A percentile compares a stretch with the other conserved stretches of the same genome.
phyloP scores from a whole-genome alignment of 1,140 invertebrate genomes.

The Adelges cooleyi region DNA sequence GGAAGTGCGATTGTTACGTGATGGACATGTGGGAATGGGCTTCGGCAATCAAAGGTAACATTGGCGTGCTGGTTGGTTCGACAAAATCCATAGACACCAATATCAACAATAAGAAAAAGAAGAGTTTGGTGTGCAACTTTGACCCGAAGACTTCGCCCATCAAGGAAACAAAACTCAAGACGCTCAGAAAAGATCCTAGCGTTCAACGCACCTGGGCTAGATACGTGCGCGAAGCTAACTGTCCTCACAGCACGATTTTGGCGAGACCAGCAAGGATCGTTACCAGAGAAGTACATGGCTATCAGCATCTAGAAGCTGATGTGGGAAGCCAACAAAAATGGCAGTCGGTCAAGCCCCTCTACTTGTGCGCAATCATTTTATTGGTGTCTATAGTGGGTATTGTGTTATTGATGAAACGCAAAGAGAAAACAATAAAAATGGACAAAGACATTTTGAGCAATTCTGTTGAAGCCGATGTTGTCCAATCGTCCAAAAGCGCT shows the following conservation, averaged over 20 bases:
- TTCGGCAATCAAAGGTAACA: slow-evolving; percentile 48
- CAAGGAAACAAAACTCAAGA: slow-evolving; percentile 42
- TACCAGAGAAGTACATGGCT: slow-evolving; percentile 11
- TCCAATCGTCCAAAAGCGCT: slow-evolving; percentile 3
- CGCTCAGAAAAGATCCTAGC: slow-evolving; percentile 44
- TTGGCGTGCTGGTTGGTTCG: slow-evolving; percentile 52
- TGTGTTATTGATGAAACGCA: not conserved
- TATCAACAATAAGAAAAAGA: slow-evolving; percentile 47
- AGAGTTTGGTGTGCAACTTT: slow-evolving; percentile 51
- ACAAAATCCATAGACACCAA: slow-evolving; percentile 47
- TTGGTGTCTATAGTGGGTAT: not conserved
- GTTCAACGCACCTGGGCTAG: slow-evolving; percentile 53
- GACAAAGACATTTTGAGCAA: not conserved
- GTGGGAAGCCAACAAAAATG: no score
- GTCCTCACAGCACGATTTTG: slow-evolving; percentile 38
- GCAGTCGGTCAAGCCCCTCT: not conserved
- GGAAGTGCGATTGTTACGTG: slow-evolving; percentile 55
- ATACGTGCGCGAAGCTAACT: slow-evolving; percentile 55
- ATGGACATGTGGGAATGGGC: slow-evolving; percentile 63
- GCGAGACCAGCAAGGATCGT: slow-evolving; percentile 29
- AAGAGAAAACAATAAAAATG: not conserved
- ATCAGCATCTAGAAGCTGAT: not conserved
- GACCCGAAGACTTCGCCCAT: slow-evolving; percentile 46
- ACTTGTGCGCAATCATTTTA: not conserved
- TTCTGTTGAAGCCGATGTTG: not conserved